phyloP scores from a whole-genome alignment of 1,140 invertebrate species.

The Halictus rubicundus region DNA sequence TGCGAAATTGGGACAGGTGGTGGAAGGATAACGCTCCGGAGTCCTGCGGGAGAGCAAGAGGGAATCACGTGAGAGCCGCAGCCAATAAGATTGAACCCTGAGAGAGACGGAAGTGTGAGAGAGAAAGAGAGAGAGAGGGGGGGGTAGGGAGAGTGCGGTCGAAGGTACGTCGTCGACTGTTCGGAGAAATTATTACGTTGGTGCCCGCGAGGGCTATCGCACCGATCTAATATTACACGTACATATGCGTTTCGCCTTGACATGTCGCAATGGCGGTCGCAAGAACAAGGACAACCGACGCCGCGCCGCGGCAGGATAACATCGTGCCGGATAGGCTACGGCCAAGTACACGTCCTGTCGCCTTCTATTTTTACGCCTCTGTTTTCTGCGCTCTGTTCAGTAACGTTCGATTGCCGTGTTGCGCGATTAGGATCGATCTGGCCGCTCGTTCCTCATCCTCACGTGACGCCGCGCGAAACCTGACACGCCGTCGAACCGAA shows the following conservation, averaged over 20 bases:
- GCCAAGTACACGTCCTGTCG: constrained; percentile 59
- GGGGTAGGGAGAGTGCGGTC: neutral
- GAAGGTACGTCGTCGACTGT: neutral
- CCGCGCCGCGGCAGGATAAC: constrained; percentile 60
- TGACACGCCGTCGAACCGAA: constrained; percentile 9
- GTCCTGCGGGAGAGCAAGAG: neutral
- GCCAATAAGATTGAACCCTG: no score
- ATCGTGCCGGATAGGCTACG: constrained; percentile 62
- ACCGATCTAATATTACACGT: constrained; percentile 55
- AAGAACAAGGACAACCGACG: constrained; percentile 62
- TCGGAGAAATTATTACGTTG: constrained; percentile 47
- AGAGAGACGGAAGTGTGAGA: no score
- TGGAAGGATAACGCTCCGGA: constrained; percentile 8
- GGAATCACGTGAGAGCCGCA: neutral
- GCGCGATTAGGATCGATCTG: constrained; percentile 52
- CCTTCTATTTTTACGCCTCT: constrained; percentile 58
- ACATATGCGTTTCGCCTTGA: constrained; percentile 66
- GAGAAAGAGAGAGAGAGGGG: no score
- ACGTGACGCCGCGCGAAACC: constrained; percentile 34
- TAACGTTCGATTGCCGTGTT: constrained; percentile 49
- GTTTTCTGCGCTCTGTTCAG: constrained; percentile 47
- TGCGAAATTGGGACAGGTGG: constrained; percentile 18
- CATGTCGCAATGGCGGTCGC: constrained; percentile 62
- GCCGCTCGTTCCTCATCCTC: constrained; percentile 36
- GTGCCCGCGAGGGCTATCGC: constrained; percentile 42